A percentile compares a stretch with the other conserved stretches of the same genome.
phyloP scores from a whole-genome alignment of 1,140 invertebrate species.

The Drosophila serrata region DNA sequence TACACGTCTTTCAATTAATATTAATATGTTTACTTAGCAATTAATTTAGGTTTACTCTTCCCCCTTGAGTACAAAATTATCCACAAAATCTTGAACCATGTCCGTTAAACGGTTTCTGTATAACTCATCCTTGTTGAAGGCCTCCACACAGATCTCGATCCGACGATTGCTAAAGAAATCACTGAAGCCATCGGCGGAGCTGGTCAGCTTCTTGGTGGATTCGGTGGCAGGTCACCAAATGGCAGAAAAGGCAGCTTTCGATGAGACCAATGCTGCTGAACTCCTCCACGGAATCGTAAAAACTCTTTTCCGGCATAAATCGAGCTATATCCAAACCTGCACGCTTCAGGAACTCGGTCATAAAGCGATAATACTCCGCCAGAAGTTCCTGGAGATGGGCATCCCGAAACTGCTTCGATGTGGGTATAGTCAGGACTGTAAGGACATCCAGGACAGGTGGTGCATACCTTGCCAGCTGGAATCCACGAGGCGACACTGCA shows the following conservation, averaged over 20 bases:
- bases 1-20: neutral
- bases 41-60: slow-evolving; percentile 1
- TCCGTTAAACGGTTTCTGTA: slow-evolving; percentile 85
- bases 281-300: slow-evolving; percentile 84
- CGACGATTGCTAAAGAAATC: slow-evolving; percentile 85
- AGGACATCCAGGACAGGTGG: slow-evolving; percentile 86
- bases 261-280: slow-evolving; percentile 86
- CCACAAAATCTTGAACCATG: slow-evolving; percentile 86
- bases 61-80: slow-evolving; percentile 81
- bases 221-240: slow-evolving; percentile 84
- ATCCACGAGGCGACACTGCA: slow-evolving; percentile 87
- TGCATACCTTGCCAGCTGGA: slow-evolving; percentile 87
- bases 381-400: slow-evolving; percentile 85
- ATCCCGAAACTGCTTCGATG: slow-evolving; percentile 85
- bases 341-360: slow-evolving; percentile 82
- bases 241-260: slow-evolving; percentile 86
- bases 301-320: slow-evolving; percentile 83
- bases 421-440: slow-evolving; percentile 86
- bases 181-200: slow-evolving; percentile 76
- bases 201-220: slow-evolving; percentile 79
- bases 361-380: slow-evolving; percentile 86
- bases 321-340: slow-evolving; percentile 79
- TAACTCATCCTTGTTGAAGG: slow-evolving; percentile 79
- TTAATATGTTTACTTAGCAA: neutral
- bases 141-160: slow-evolving; percentile 85